These are phyloP conservation scores for Chloropsis hardwickii DNA, from an alignment of 2,113 vertebrate species.

Conservation along the genomic window DNA sequence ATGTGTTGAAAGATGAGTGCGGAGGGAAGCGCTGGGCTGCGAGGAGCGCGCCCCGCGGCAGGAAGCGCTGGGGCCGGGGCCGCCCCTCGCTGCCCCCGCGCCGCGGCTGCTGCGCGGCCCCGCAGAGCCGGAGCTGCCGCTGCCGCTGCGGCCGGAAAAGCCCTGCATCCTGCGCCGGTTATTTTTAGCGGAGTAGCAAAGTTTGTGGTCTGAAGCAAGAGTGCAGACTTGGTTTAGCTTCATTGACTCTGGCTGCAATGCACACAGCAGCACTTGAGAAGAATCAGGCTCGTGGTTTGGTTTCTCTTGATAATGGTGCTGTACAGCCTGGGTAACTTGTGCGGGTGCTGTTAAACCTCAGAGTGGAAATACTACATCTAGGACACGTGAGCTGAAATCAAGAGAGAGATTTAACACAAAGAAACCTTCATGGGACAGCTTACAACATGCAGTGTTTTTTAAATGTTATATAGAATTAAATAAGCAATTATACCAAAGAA, in stretches of 20 bases:
- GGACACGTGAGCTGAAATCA: background rate
- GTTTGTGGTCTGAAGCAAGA: background rate
- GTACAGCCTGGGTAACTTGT: background rate
- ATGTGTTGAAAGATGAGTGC: rapidly evolving
- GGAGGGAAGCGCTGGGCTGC: rapidly evolving
- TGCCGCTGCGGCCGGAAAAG: rapidly evolving
- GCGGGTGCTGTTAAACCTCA: background rate
- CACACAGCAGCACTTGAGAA: background rate
- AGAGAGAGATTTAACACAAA: background rate
- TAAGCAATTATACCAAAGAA: background rate
- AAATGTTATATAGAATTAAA: background rate
- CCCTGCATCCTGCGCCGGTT: rapidly evolving
- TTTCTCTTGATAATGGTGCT: background rate
- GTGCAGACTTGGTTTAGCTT: rapidly evolving
- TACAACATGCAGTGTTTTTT: background rate
- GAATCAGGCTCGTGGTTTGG: background rate
- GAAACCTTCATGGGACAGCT: background rate
- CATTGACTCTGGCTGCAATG: background rate
- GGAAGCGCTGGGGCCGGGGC: background rate
- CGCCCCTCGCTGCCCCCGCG: too few relatives aligned
- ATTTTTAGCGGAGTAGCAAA: background rate
- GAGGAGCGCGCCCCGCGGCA: rapidly evolving
- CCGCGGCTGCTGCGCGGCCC: background rate
- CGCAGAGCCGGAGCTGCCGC: rapidly evolving
- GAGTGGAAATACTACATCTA: background rate